Evolutionary conservation across 2,797 vertebrate genomes (phyloP), one percentile per base, ranked within the genome.

Genomic region (Champsocephalus esox): DNA sequence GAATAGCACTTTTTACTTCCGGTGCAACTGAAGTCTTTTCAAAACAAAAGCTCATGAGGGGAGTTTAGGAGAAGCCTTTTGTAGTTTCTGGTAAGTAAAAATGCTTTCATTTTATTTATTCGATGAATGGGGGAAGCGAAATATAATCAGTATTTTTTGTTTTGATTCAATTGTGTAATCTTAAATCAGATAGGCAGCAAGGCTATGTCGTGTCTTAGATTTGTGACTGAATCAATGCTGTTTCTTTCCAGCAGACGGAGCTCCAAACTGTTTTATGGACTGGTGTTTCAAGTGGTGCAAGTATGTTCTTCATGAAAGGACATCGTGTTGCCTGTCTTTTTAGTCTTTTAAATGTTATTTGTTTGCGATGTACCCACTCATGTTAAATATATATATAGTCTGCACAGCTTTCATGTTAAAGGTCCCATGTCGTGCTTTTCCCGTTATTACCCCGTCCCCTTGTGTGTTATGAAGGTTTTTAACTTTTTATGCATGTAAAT

Each of bases 1-100:
- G 56, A 63, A 69, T 17, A 43, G 13, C 0, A 14, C 11, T 2
- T 61, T 88, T 70, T 45, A 84, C 86, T 93, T 94, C 93, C 93
- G 92, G 88, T 44, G 13, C 8, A 9, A 57, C n/a, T 1, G 2
- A 12, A 0, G 2, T 6, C 0, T 1, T 52, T 83, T 84, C 86
- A 85, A 77, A 89, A 83, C 87, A 91, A 89, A 87, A 70, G 70
- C 3, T 2, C 11, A 2, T 0, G 0, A 4, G 9, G 9, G 1
- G 1, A 1, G 4, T 11, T 3, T n/a, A 10, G 0, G 3, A 16
- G 4, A 16, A 9, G 10, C 13, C 1, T 46, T 0, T 9, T 24
- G 6, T 11, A 19, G 21, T 46, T 44, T 59, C 3, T 43, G n/a
- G 10, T 17, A 12, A 1, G 14, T 1, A n/a, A 9, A 7, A 24